phyloP scores from a whole-genome alignment of 2,797 vertebrate genomes.

The Gadopsis marmoratus region DNA sequence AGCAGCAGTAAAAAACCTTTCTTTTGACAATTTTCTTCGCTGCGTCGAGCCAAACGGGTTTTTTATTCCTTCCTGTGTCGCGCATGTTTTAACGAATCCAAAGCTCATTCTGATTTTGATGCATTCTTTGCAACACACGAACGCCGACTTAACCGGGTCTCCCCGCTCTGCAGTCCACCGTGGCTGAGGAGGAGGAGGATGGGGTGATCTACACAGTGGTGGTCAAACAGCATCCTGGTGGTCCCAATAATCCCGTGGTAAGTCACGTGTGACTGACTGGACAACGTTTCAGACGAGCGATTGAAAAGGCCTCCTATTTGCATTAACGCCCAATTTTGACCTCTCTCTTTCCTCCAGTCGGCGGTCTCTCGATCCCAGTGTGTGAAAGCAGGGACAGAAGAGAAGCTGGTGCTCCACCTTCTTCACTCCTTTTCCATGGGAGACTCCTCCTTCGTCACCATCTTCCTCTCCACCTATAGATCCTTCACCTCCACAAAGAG shows the following conservation, averaged over 20 bases:
- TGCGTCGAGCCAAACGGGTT: neutral
- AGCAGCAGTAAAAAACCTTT: neutral
- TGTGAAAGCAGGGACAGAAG: slow-evolving; percentile 89
- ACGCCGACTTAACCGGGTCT: neutral
- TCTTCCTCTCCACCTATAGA: slow-evolving; percentile 92
- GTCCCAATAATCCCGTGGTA: slow-evolving; percentile 60
- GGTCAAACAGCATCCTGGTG: slow-evolving; percentile 77
- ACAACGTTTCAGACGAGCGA: neutral
- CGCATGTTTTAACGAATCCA: neutral
- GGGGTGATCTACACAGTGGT: slow-evolving; percentile 88
- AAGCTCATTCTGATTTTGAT: neutral
- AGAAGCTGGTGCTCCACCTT: slow-evolving; percentile 90
- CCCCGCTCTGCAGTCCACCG: slow-evolving; percentile 76
- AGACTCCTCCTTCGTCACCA: slow-evolving; percentile 87
- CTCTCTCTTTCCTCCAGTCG: slow-evolving; percentile 51
- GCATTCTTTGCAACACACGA: neutral
- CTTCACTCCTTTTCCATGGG: slow-evolving; percentile 87
- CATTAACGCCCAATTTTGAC: neutral
- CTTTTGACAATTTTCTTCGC: neutral
- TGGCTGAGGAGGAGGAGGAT: slow-evolving; percentile 88
- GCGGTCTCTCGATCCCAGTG: slow-evolving; percentile 74
- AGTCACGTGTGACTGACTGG: slow-evolving; percentile 9
- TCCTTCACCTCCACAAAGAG: slow-evolving; percentile 87
- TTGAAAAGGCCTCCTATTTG: neutral
- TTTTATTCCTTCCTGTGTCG: neutral